These are phyloP conservation scores for Malaclemys terrapin DNA, from an alignment of 2,113 vertebrate genomes.

Conservation along the genomic window DNA sequence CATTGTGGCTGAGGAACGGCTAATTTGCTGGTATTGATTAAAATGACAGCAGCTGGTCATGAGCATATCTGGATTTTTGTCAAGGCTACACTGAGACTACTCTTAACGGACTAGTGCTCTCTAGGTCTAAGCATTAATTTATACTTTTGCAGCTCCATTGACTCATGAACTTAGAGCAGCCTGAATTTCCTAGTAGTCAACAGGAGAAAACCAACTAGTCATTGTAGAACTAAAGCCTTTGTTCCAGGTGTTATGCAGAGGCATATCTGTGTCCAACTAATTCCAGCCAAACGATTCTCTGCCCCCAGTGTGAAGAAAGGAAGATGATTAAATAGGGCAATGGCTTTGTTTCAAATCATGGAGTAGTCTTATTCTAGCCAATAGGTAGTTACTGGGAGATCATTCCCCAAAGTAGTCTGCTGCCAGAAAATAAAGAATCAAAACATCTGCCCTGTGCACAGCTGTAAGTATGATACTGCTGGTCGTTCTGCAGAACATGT, in stretches of 20 bases:
- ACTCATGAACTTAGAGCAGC: not conserved
- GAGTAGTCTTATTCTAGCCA: fast-evolving
- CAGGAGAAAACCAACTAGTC: not conserved
- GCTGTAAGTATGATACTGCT: not conserved
- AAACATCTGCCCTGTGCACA: not conserved
- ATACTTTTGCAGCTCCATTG: not conserved
- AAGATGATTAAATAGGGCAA: not conserved
- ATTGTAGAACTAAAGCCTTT: not conserved
- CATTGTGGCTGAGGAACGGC: not conserved
- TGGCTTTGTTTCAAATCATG: fast-evolving
- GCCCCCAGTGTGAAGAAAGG: not conserved
- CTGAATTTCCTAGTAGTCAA: not conserved
- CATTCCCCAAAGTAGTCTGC: not conserved
- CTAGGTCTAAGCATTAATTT: not conserved
- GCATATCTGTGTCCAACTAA: not conserved
- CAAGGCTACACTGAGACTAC: not conserved
- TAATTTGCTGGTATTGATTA: not conserved
- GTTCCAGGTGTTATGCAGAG: not conserved
- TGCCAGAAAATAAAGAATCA: not conserved
- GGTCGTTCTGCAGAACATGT: not conserved
- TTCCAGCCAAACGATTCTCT: not conserved
- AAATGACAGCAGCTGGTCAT: not conserved
- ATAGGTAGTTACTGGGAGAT: not conserved
- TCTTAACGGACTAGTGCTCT: not conserved
- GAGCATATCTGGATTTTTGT: not conserved